Base-by-base conservation (phyloP, 2,888 invertebrate species). In the Steinernema hermaphroditum region DNA sequence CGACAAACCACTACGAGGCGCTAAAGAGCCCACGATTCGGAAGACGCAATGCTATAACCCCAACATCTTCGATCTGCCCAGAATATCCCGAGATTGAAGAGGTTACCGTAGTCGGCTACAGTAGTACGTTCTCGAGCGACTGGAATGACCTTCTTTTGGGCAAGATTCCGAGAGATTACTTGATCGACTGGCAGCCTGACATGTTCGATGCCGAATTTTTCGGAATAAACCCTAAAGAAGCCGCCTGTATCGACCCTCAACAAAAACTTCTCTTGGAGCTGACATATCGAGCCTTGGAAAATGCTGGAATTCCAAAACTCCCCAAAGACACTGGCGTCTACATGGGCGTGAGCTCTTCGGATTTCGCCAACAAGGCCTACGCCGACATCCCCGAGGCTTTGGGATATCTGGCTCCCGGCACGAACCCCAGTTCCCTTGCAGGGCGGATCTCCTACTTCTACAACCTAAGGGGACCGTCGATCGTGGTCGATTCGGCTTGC, bases 401-500 rank as follows among this genome's bases (percentile, higher is more conserved):
- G 86, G 91, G 91, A 24, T 96, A 96, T 88, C 93, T 92, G 75
- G 90, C 96, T 85, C 93, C 93, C 0, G 96, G 94, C 29, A 93
- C 93, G 87, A 93, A 93, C 80, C 91, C 93, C 74, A 93, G 93
- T 0, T 93, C 94, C 92, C 89, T 94, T 83, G 92, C 93, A 12
- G 96, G 96, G 85, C 90, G 92, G 86, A 90, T 97, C 74, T 96
- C 96, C 0, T 96, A 92, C 89, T 92, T 94, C 72, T 96, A 96
- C 88, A 94, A 96, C 87, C 92, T 96, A 80, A 92, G 91, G 90
- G 91, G 97, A 0, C 97, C 97, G 6, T 94, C 94, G 87, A 94
- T 92, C 88, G 92, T 94, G 29, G 88, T 96, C 62, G 97, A 98
- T 88, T 96, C 97, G 0, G 97, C 96, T 9, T 98, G 97, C 88